These are phyloP conservation scores for Tethea ocularis DNA, from an alignment of 2,888 invertebrate genomes.

Conservation along the genomic window DNA sequence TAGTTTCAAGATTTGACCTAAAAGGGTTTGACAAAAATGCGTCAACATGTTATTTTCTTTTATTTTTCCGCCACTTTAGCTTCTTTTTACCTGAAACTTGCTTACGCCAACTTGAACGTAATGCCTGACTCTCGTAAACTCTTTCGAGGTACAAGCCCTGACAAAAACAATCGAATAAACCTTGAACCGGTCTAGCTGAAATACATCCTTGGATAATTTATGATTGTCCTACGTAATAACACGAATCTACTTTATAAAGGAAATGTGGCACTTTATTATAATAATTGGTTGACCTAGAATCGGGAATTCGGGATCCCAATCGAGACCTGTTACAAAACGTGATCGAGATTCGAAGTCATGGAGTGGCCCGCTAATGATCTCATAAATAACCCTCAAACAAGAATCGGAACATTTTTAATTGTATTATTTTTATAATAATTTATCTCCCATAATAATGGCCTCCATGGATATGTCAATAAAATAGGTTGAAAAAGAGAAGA, in stretches of 20 bases:
- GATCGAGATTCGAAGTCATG: constrained; percentile 50
- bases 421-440: constrained; percentile 9
- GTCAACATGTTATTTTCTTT: background rate
- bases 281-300: constrained; percentile 52
- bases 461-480: background rate
- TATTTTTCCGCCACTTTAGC: background rate
- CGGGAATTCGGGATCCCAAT: constrained; percentile 47
- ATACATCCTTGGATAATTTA: constrained; percentile 35
- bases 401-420: constrained; percentile 13
- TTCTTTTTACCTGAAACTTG: background rate
- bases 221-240: constrained; percentile 41
- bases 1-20: background rate
- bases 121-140: background rate
- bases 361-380: constrained; percentile 52
- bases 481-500: background rate
- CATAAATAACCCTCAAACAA: constrained; percentile 46
- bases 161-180: constrained; percentile 1
- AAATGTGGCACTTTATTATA: constrained; percentile 55
- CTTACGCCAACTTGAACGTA: background rate
- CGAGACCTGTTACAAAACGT: constrained; percentile 45
- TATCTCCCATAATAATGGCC: background rate
- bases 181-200: background rate
- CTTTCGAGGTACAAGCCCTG: background rate
- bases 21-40: background rate
- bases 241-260: constrained; percentile 47